Base-by-base conservation (phyloP, 2,113 vertebrate genomes). In the Vireo altiloquus region DNA sequence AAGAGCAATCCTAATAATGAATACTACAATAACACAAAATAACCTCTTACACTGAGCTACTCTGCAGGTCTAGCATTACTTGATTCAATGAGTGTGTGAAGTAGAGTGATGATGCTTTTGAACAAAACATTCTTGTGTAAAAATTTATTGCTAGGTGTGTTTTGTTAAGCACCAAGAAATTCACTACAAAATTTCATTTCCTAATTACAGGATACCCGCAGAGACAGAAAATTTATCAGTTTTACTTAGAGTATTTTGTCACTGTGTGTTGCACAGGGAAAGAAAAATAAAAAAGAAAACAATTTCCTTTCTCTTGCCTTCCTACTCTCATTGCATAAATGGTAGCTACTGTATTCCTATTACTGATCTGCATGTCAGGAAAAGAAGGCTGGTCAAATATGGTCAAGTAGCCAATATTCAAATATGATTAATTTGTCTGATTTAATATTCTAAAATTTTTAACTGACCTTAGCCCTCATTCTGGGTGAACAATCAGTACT, bases 401-500 rank as follows among this genome's bases (percentile, higher is more conserved):
- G 1, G 28, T 78, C 28, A 92, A 94, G 66, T 63, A 90, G 30
- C 30, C 74, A 96, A 93, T 94, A 75, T 92, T 66, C 59, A 85
- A 66, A 63, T 71, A 56, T 47, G 23, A 68, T 92, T 93, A 15
- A 75, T 93, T 82, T 93, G 39, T 74, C 42, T 82, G 75, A 91
- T 68, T 82, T 95, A 92, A 93, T 89, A 93, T 68, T 19, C 68
- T 86, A 74, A 87, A 90, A 94, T 83, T 92, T 88, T 82, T 57
- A 90, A 39, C 54, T 86, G 76, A 66, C 74, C 65, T 90, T 84
- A 91, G 72, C 49, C 46, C 40, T 78, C 53, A 65, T 46, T 93
- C 56, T 84, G n/a, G 22, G 31, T 47, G 89, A 94, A 88, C 4
- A 86, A 66, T 86, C 60, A 77, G 15, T 40, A 27, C 7, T 53